Evolutionary conservation across 2,888 invertebrate genomes (phyloP).

Genomic region (Sipunculus nudus): DNA sequence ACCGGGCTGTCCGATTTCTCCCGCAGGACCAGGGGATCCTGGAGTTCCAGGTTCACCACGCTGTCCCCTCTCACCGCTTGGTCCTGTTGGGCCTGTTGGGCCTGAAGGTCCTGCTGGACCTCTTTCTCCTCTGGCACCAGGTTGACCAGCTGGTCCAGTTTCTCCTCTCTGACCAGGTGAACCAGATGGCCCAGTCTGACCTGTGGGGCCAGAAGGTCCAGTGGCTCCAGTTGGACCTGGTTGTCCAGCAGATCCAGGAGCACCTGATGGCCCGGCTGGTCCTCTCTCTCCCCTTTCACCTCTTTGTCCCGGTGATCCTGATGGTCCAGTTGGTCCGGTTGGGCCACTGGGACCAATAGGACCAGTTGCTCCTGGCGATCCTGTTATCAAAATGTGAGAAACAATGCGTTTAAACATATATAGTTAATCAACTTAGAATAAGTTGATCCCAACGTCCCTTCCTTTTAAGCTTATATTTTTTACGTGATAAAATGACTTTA

Average conservation of each 20-base stretch:
- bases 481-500: too few relatives aligned
- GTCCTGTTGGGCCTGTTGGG: conserved; percentile 10
- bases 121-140: conserved; percentile 19
- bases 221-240: conserved; percentile 18
- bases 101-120: conserved; percentile 15
- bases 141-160: conserved; percentile 12
- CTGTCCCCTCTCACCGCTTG: conserved; percentile 4
- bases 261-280: conserved; percentile 9
- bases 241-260: conserved; percentile 1
- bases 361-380: conserved; percentile 18
- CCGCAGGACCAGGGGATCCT: conserved; percentile 13
- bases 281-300: conserved; percentile 20
- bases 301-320: conserved; percentile 21
- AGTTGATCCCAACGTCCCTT: too few relatives aligned
- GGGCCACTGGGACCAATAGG: conserved; percentile 22
- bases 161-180: conserved; percentile 19
- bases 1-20: conserved; percentile 16
- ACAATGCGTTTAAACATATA: too few relatives aligned
- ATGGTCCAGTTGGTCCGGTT: conserved; percentile 26
- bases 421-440: too few relatives aligned
- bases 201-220: conserved; percentile 16
- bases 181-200: conserved; percentile 16
- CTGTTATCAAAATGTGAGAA: too few relatives aligned
- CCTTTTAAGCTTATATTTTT: too few relatives aligned
- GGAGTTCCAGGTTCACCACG: conserved; percentile 3